phyloP scores from a whole-genome alignment of 2,797 vertebrate species.

The Falco concolor region DNA sequence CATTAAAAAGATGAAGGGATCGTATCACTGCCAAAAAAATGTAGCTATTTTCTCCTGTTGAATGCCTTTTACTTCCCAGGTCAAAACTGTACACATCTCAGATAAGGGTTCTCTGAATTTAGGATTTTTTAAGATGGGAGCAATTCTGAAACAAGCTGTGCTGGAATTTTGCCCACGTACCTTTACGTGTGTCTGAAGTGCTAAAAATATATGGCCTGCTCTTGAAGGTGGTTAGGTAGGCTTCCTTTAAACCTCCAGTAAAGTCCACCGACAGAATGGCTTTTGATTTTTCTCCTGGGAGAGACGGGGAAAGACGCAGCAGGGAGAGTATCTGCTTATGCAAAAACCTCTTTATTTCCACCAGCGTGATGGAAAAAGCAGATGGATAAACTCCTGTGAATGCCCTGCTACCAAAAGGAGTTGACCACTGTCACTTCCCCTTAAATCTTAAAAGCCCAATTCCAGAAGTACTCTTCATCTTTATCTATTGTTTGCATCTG shows the following conservation, averaged over 20 bases:
- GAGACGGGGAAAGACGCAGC: not conserved
- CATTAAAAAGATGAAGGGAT: not conserved
- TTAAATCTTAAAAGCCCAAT: not conserved
- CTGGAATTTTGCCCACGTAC: not conserved
- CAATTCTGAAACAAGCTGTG: not conserved
- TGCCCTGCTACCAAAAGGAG: not conserved
- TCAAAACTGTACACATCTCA: accelerated
- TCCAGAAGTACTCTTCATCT: not conserved
- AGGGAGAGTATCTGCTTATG: not conserved
- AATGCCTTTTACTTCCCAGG: not conserved
- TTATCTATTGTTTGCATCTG: not conserved
- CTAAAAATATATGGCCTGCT: accelerated
- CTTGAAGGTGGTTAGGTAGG: not conserved
- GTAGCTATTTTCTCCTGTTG: not conserved
- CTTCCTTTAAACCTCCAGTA: not conserved
- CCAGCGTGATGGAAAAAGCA: accelerated
- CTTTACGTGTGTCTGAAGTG: not conserved
- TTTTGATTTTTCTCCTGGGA: not conserved
- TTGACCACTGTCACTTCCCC: accelerated
- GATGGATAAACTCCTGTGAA: not conserved
- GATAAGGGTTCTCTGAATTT: not conserved
- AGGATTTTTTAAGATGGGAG: accelerated
- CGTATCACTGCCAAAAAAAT: not conserved
- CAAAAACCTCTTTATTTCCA: not conserved
- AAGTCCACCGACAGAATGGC: not conserved